A percentile compares a stretch with the other conserved stretches of the same genome.
phyloP scores from a whole-genome alignment of 92 coral and sea anemone species.

The Porites rus region DNA sequence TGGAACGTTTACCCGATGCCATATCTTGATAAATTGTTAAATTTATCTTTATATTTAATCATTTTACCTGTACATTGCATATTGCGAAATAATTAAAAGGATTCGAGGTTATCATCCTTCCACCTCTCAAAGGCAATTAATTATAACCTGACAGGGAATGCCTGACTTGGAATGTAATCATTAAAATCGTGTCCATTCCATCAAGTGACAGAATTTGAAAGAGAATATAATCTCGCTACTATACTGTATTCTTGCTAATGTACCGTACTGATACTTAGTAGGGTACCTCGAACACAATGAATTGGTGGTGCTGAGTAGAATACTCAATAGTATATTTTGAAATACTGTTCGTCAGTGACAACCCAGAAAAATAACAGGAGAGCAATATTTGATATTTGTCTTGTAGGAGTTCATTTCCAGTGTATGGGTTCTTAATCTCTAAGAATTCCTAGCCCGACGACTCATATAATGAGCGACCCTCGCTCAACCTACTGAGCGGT shows the following conservation, averaged over 20 bases:
- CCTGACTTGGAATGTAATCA: conserved; percentile 24
- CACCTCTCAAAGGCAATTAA: conserved; percentile 21
- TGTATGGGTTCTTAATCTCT: neutral
- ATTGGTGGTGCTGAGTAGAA: too few species aligned
- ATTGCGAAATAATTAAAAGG: conserved; percentile 3
- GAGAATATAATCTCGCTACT: neutral
- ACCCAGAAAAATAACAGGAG: neutral
- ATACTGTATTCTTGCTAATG: neutral
- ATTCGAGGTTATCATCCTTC: conserved; percentile 23
- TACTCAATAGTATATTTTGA: too few species aligned
- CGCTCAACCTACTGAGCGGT: neutral
- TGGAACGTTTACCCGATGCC: neutral
- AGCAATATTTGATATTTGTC: neutral
- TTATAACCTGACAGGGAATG: conserved; percentile 25
- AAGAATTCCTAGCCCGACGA: neutral
- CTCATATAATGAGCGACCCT: neutral
- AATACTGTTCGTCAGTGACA: too few species aligned
- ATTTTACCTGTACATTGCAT: neutral
- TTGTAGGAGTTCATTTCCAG: neutral
- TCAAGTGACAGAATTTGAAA: neutral
- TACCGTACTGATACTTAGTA: neutral
- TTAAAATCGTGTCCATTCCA: neutral
- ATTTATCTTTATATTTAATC: conserved; percentile 21
- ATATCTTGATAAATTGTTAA: conserved; percentile 9
- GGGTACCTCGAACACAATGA: neutral